Percentiles rank a stretch among this genome's conserved stretches.
phyloP scores from a whole-genome alignment of 2,797 vertebrate species.

The Thripadectes ignobilis region DNA sequence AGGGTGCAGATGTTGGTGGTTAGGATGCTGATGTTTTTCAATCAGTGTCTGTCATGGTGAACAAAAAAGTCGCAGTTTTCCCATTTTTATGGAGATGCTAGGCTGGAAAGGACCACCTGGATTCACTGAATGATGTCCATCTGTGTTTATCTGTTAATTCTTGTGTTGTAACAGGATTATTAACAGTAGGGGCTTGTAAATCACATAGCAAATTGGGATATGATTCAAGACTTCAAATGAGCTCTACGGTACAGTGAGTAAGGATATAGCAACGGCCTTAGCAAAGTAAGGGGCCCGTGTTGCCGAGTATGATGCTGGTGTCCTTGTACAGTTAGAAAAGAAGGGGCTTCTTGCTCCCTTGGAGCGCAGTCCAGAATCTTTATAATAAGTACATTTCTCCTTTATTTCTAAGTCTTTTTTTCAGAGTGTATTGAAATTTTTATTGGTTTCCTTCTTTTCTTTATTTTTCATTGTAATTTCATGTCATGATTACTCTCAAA shows the following conservation, averaged over 20 bases:
- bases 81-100: not conserved
- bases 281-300: fast-evolving
- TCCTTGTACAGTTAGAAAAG: not conserved
- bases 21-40: not conserved
- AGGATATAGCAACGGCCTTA: not conserved
- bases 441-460: not conserved
- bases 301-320: not conserved
- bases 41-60: not conserved
- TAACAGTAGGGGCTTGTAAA: not conserved
- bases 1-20: not conserved
- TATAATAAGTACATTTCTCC: not conserved
- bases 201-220: not conserved
- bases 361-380: not conserved
- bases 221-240: not conserved
- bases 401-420: not conserved
- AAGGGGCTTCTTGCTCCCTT: not conserved
- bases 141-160: not conserved
- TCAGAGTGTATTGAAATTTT: not conserved
- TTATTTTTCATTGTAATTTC: not conserved
- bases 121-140: not conserved
- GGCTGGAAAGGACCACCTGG: not conserved
- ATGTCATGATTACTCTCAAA: not conserved
- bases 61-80: not conserved
- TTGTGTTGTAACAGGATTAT: not conserved
- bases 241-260: not conserved